Base-by-base conservation (phyloP, 2,888 invertebrate species). In the Philonicus albiceps region DNA sequence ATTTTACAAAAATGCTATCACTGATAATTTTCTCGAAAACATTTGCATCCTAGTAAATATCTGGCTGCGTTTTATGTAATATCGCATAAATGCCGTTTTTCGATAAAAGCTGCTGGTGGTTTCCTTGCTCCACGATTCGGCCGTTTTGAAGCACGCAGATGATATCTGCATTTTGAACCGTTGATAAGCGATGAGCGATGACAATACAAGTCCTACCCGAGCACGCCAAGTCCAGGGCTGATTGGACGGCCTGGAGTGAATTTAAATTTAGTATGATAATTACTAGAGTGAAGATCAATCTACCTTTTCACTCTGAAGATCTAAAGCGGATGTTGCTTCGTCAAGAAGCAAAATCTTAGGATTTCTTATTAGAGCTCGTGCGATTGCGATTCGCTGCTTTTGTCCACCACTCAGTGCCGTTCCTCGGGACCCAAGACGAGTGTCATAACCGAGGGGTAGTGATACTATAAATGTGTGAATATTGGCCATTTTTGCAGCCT, bases 141-240 rank as follows among this genome's bases (percentile, higher is more conserved):
- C 98, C 97, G 75, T 94, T 93, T 90, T 96, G 94, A 40, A 98
- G 93, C 3, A 98, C 97, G 89, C 96, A 96, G 88, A 98, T 98
- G 88, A 96, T 93, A 91, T 97, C 96, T 0, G 96, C 96, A 91
- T 96, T 96, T 91, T 96, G 95, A 87, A 97, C 95, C 2, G 97
- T 97, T 5, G 96, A 94, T 81, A 97, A 93, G 7, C 97, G 94
- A 92, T 98, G 97, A 1, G 97, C 97, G 89, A 97, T 97, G 73
- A 96, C 96, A 87, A 98, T 95, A 90, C 96, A 96, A 0, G 97
- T 98, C 75, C 97, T 94, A 1, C 96, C 96, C 88, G 95, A 94
- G 90, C 96, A 95, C 0, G 97, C 97, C 88, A 94, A 93, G 91
- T 98, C 97, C 85, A 98, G 90, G 0, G 97, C 97, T 89, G 96